These are phyloP conservation scores for Caenorhabditis sp. DNA, from an alignment of 2,888 invertebrate species.

Conservation along the genomic window DNA sequence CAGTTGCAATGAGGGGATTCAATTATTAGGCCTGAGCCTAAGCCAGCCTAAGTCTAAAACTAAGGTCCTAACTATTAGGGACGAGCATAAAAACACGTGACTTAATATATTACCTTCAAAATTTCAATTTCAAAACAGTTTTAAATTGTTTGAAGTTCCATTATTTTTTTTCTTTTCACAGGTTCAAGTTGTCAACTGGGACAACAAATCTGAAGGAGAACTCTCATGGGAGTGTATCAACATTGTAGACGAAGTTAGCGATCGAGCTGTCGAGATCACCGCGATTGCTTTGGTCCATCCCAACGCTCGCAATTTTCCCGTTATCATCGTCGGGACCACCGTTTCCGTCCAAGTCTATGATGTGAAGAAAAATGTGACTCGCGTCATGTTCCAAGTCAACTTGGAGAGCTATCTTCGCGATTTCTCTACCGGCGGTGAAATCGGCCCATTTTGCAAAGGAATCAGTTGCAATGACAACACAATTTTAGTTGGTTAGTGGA, in stretches of 20 bases:
- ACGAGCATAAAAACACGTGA: too few relatives aligned
- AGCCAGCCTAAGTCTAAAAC: too few relatives aligned
- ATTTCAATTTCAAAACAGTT: too few relatives aligned
- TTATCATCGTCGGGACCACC: slow-evolving; percentile 53
- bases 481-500: slow-evolving; percentile 56
- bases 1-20: too few relatives aligned
- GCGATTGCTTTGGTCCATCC: slow-evolving; percentile 54
- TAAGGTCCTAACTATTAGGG: too few relatives aligned
- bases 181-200: slow-evolving; percentile 35
- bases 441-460: slow-evolving; percentile 45
- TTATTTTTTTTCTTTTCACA: too few relatives aligned
- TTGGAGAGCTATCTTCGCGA: neutral
- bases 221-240: slow-evolving; percentile 19
- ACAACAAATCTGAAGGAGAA: slow-evolving; percentile 21
- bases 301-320: slow-evolving; percentile 50
- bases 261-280: neutral
- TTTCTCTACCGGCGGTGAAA: neutral
- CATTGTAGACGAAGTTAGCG: neutral
- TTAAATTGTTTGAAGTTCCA: too few relatives aligned
- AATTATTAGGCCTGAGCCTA: too few relatives aligned
- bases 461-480: slow-evolving; percentile 62
- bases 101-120: too few relatives aligned
- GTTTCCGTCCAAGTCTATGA: slow-evolving; percentile 43
- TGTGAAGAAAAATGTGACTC: slow-evolving; percentile 15
- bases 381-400: slow-evolving; percentile 11